Evolutionary conservation across 23 tunicate genomes (phyloP).

Genomic region (Ciona savignyi): DNA sequence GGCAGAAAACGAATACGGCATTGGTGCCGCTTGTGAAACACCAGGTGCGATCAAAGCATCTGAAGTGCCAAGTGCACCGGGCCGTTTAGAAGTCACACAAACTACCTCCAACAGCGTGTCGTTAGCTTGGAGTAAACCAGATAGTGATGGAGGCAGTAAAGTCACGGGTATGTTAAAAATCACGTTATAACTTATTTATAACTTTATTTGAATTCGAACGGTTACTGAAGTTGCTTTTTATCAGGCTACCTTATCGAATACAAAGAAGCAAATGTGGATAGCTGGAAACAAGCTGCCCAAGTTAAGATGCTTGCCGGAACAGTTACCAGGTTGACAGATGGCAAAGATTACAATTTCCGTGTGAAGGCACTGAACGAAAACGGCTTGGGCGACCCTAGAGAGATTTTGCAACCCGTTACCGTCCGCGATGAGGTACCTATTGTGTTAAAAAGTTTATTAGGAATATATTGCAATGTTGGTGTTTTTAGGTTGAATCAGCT

Average conservation of each 20-base stretch:
- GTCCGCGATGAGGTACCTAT: conserved; percentile 54
- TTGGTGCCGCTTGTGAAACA: conserved; percentile 57
- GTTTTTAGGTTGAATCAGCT: no score
- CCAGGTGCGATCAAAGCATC: conserved; percentile 53
- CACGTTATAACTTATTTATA: no score
- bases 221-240: neutral
- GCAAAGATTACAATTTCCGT: conserved; percentile 62
- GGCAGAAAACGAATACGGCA: conserved; percentile 91
- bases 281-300: conserved; percentile 64
- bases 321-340: conserved; percentile 42
- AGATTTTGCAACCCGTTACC: conserved; percentile 66
- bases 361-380: conserved; percentile 87
- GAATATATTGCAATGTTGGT: no score
- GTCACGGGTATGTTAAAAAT: conserved; percentile 35
- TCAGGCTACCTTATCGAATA: conserved; percentile 75
- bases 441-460: no score
- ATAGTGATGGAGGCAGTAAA: conserved; percentile 86
- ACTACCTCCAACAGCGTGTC: conserved; percentile 66
- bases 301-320: conserved; percentile 51
- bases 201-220: no score
- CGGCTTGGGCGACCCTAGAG: conserved; percentile 84
- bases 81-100: conserved; percentile 64
- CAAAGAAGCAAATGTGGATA: conserved; percentile 48
- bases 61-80: conserved; percentile 85
- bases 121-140: conserved; percentile 80